Conservation (phyloP, 2,113 vertebrate species). For the Pristiophorus japonicus region DNA sequence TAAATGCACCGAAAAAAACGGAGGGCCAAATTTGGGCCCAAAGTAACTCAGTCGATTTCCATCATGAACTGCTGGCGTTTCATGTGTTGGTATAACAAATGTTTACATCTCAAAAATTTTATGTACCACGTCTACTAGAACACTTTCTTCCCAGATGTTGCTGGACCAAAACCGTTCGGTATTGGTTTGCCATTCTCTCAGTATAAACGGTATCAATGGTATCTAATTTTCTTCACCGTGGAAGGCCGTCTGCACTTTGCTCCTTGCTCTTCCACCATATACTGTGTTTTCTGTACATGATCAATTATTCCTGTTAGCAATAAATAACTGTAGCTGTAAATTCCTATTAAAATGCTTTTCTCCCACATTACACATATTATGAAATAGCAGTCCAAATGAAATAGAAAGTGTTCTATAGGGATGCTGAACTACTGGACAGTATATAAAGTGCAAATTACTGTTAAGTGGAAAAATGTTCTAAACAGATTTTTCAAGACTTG, state of each 20-base stretch:
- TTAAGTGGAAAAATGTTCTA: conserved; percentile 14
- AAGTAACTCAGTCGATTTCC: background rate
- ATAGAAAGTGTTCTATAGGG: background rate
- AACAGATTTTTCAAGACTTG: conserved; percentile 17
- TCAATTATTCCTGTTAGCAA: background rate
- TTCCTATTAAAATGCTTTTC: background rate
- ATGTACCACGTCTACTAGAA: background rate
- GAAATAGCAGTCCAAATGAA: background rate
- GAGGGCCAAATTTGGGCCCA: no score
- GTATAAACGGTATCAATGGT: background rate
- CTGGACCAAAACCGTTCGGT: background rate
- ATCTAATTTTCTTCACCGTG: background rate
- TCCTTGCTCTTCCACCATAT: background rate
- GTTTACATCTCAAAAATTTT: background rate
- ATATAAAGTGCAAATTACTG: conserved; percentile 22
- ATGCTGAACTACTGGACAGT: background rate
- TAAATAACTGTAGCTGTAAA: no score
- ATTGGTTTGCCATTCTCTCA: background rate
- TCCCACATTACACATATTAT: background rate
- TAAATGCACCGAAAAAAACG: no score
- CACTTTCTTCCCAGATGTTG: background rate
- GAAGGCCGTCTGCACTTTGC: background rate
- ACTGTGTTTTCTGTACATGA: background rate
- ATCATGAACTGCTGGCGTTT: background rate
- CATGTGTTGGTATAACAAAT: background rate